Evolutionary conservation across 2,888 invertebrate species (phyloP), one percentile per base, ranked within the genome.

Genomic region (Galerucella calmariensis): DNA sequence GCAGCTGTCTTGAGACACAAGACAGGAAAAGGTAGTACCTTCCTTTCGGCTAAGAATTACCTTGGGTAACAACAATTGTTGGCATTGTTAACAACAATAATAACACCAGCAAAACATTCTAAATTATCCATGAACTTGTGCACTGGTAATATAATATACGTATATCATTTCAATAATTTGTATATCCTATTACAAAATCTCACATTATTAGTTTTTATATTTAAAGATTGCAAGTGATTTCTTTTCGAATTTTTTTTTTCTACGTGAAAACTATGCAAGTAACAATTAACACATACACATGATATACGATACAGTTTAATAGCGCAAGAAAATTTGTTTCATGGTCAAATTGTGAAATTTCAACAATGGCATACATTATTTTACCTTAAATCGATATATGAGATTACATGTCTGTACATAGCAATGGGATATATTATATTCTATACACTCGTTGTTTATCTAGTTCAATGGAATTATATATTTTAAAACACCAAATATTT

Each of bases 341-440:
- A 72, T 67, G 72, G 72, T 59, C 72, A 48, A 6, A 46, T 72
- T 72, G 59, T 59, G 41, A 66, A 72, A 66, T 59, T 46, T 72
- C 48, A 72, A 72, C 66, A 72, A 66, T 72, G 72, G 58, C 72
- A 59, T 56, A 59, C 66, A 72, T 66, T 72, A 59, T n/a, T 67
- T 59, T 48, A 72, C 46, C 58, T 66, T 58, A 67, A 66, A 72
- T 65, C 62, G 62, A 6, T 65, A 65, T 65, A 20, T 65, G 46
- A 65, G 46, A 59, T 14, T 58, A 68, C 14, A 51, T 51, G n/a
- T 14, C 48, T 48, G 51, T n/a, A n/a, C 6, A 51, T 14, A 51
- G 51, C 51, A 51, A 12, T 14, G 51, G 14, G 51, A 51, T 51
- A n/a, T 53, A 53, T 14, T n/a, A 20, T 56, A 56, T 16, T 56